Conservation (phyloP, 2,113 vertebrate genomes). For the Cromileptes altivelis region DNA sequence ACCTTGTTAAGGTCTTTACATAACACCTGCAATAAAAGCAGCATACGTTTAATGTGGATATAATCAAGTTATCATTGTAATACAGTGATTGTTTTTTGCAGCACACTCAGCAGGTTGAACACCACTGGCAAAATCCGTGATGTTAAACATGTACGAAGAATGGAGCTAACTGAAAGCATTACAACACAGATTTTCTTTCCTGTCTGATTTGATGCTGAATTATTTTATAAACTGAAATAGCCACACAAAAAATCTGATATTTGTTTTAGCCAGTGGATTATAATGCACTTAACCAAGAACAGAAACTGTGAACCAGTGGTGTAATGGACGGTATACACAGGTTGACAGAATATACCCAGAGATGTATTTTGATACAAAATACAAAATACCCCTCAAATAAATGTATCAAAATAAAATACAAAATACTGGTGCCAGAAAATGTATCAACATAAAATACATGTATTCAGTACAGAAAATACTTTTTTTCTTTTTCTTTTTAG, state of each 20-base stretch:
- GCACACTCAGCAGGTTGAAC: not conserved
- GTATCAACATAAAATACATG: too few relatives aligned
- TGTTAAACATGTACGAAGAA: not conserved
- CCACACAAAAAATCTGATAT: not conserved
- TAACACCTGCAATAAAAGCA: constrained; percentile 34
- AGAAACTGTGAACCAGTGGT: too few relatives aligned
- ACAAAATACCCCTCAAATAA: too few relatives aligned
- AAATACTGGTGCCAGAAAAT: too few relatives aligned
- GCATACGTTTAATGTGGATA: constrained; percentile 26
- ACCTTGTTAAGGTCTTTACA: constrained; percentile 53
- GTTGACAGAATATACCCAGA: too few relatives aligned
- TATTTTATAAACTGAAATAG: not conserved
- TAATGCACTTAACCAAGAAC: too few relatives aligned
- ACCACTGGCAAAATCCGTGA: not conserved
- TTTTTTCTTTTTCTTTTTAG: too few relatives aligned
- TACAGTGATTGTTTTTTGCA: not conserved
- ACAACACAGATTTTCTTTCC: not conserved
- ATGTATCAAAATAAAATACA: too few relatives aligned
- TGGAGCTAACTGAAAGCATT: not conserved
- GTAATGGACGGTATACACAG: too few relatives aligned
- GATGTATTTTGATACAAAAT: too few relatives aligned
- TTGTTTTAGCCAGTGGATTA: not conserved
- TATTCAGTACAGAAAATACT: too few relatives aligned
- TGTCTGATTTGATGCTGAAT: not conserved
- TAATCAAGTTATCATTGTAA: constrained; percentile 37